These are phyloP conservation scores for Coturnix japonica DNA, from an alignment of 2,113 vertebrate genomes.

Conservation along the genomic window DNA sequence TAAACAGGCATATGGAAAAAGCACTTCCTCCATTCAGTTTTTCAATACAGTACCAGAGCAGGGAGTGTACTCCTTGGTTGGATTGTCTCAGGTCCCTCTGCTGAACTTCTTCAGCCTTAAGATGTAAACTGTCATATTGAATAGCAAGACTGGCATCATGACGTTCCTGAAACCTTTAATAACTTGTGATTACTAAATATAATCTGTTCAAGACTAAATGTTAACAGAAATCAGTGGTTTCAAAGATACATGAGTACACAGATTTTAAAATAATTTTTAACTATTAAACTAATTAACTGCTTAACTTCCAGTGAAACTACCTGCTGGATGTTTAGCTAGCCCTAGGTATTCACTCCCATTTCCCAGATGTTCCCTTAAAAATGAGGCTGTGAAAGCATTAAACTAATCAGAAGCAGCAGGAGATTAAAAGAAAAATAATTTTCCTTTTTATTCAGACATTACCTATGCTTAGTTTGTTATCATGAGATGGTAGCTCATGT, in stretches of 20 bases:
- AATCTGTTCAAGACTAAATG: not conserved
- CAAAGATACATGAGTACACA: not conserved
- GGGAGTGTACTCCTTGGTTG: not conserved
- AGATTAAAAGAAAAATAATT: not conserved
- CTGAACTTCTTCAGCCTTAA: not conserved
- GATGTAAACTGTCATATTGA: not conserved
- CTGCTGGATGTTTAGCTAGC: not conserved
- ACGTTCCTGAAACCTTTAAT: not conserved
- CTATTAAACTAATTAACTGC: not conserved
- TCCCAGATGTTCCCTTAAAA: not conserved
- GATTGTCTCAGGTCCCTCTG: not conserved
- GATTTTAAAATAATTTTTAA: not conserved
- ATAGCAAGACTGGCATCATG: not conserved
- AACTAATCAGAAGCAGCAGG: not conserved
- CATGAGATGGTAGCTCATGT: not conserved
- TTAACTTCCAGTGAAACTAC: not conserved
- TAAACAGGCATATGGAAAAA: not conserved
- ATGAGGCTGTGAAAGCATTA: not conserved
- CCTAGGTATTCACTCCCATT: not conserved
- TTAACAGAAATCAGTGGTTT: not conserved
- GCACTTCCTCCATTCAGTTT: not conserved
- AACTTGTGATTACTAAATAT: not conserved
- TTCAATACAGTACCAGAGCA: not conserved
- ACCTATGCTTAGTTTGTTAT: not conserved
- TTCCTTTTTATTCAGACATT: not conserved